These are phyloP conservation scores for Hetaerina americana DNA, from an alignment of 1,140 invertebrate genomes.

Conservation along the genomic window DNA sequence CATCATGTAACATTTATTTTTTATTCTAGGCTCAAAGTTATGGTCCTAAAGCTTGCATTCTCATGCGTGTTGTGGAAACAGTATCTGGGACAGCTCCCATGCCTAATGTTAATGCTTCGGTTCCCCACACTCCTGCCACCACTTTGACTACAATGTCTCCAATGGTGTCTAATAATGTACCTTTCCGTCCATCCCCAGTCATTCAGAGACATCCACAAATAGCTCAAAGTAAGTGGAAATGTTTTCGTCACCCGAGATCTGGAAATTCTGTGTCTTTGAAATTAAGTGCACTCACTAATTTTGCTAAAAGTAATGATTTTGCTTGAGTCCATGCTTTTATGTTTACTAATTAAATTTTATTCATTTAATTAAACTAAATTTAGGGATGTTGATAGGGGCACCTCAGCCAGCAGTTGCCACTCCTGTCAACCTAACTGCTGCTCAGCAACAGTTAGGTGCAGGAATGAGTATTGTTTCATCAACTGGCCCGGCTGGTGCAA, in stretches of 20 bases:
- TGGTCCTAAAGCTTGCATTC: conserved; percentile 83
- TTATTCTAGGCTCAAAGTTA: conserved; percentile 73
- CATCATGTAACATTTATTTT: conserved; percentile 12
- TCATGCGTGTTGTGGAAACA: conserved; percentile 92
- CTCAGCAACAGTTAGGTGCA: background rate
- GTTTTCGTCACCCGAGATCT: too few relatives aligned
- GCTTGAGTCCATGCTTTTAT: too few relatives aligned
- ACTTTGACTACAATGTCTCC: background rate
- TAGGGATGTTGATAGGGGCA: background rate
- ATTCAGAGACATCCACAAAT: background rate
- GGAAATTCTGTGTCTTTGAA: too few relatives aligned
- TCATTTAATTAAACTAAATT: background rate
- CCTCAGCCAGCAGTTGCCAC: conserved; percentile 4
- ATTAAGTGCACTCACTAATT: too few relatives aligned
- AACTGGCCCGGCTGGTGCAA: background rate
- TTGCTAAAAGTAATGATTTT: too few relatives aligned
- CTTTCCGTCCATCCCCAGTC: conserved; percentile 4
- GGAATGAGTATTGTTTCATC: background rate
- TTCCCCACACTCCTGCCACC: background rate
- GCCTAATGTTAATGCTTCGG: background rate
- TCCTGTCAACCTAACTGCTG: background rate
- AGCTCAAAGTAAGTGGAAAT: background rate
- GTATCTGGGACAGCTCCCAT: conserved; percentile 34
- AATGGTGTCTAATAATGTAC: background rate
- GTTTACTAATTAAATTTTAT: too few relatives aligned